These are phyloP conservation scores for Drosophila koepferae DNA, from an alignment of 2,888 invertebrate genomes.

Conservation along the genomic window DNA sequence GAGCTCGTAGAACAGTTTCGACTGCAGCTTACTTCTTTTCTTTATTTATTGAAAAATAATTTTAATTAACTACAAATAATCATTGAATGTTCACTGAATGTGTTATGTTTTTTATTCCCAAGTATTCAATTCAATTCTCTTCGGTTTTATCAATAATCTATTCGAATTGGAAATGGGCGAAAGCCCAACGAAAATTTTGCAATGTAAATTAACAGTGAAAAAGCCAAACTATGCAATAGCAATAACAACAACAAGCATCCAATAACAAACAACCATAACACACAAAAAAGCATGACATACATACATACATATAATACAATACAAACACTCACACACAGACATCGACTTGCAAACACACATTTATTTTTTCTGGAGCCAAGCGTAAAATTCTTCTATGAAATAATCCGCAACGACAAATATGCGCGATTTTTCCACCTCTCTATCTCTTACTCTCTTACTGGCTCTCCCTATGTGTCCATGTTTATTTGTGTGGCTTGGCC, in stretches of 20 bases:
- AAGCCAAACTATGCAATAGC: conserved; percentile 40
- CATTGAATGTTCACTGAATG: conserved; percentile 11
- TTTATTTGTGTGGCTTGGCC: conserved; percentile 66
- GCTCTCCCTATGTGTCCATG: conserved; percentile 42
- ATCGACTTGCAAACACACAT: conserved; percentile 7
- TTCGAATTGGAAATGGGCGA: conserved; percentile 66
- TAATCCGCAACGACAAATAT: conserved; percentile 80
- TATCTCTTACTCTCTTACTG: not conserved
- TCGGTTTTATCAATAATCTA: conserved; percentile 55
- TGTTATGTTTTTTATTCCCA: not conserved
- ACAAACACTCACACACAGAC: conserved; percentile 12
- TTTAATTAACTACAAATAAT: not conserved
- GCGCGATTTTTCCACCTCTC: conserved; percentile 63
- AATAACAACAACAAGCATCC: conserved; percentile 16
- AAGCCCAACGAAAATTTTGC: conserved; percentile 55
- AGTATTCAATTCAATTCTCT: conserved; percentile 12
- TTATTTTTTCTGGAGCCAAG: conserved; percentile 28
- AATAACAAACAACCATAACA: conserved; percentile 20
- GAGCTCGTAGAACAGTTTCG: no score
- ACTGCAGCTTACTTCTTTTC: not conserved
- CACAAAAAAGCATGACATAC: conserved; percentile 29
- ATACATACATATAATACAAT: conserved; percentile 20
- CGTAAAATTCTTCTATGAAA: conserved; percentile 74
- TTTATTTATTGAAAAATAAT: not conserved
- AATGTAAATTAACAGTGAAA: conserved; percentile 72